Conservation (phyloP, 1,140 invertebrate genomes). For the Cydia fagiglandana region DNA sequence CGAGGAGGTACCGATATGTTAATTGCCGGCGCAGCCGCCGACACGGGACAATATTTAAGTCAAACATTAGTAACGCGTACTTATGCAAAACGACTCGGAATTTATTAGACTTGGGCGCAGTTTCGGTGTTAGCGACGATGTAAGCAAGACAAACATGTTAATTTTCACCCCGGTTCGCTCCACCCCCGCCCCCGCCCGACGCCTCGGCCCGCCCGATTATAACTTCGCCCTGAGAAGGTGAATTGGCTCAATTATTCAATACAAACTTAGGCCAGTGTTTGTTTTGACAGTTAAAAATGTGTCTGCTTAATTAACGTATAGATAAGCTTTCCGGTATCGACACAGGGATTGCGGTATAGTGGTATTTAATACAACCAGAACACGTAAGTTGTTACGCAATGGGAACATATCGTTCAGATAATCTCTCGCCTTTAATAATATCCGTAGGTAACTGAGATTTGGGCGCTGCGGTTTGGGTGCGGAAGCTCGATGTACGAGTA, state of each 20-base stretch:
- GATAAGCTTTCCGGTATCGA: background rate
- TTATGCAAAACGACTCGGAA: constrained; percentile 73
- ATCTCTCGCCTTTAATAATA: no score
- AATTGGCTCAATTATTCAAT: constrained; percentile 62
- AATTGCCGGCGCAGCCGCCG: constrained; percentile 53
- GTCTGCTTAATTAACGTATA: constrained; percentile 29
- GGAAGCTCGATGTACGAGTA: no score
- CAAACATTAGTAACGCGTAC: constrained; percentile 52
- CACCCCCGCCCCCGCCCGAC: constrained; percentile 34
- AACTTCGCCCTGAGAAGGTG: constrained; percentile 48
- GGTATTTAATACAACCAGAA: background rate
- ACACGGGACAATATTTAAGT: constrained; percentile 41
- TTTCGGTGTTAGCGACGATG: constrained; percentile 71
- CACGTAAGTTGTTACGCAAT: background rate
- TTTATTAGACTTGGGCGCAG: constrained; percentile 75
- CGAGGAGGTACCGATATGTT: constrained; percentile 42
- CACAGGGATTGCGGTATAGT: background rate
- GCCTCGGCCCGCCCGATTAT: constrained; percentile 54
- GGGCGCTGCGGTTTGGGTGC: no score
- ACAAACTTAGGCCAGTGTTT: constrained; percentile 64
- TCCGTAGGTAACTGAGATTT: no score
- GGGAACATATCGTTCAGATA: no score
- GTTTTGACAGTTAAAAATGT: constrained; percentile 68
- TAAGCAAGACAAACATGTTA: constrained; percentile 78
- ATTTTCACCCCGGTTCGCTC: constrained; percentile 58